A percentile compares a stretch with the other conserved stretches of the same genome.
These are phyloP conservation scores for Stratiomys singularior DNA, from an alignment of 2,888 invertebrate species.

Conservation along the genomic window DNA sequence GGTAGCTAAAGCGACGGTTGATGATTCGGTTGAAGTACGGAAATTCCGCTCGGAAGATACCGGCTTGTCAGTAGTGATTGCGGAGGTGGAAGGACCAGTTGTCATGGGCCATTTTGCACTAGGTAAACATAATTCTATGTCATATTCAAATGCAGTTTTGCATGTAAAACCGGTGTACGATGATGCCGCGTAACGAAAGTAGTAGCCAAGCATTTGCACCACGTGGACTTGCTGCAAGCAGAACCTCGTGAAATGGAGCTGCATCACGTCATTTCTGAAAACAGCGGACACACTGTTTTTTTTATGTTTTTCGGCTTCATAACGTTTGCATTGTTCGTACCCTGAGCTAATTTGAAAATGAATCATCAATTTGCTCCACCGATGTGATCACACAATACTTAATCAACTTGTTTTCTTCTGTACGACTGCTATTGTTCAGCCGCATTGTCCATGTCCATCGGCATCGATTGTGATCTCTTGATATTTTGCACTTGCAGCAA, in stretches of 20 bases:
- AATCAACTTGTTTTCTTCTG: too few species aligned
- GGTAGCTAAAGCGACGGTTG: slow-evolving; percentile 70
- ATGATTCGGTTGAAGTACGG: slow-evolving; percentile 78
- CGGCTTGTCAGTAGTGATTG: slow-evolving; percentile 83
- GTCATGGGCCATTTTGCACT: slow-evolving; percentile 89
- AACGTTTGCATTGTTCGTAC: neutral
- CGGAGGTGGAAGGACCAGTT: slow-evolving; percentile 89
- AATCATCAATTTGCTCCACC: neutral
- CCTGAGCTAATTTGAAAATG: neutral
- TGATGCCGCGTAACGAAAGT: neutral
- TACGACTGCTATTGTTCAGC: too few species aligned
- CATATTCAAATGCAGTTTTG: neutral
- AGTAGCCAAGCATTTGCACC: neutral
- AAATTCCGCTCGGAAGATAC: slow-evolving; percentile 84
- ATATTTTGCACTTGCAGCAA: slow-evolving; percentile 69
- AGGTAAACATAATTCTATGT: slow-evolving; percentile 69
- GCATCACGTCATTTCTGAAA: neutral
- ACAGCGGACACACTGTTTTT: neutral
- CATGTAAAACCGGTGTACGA: neutral
- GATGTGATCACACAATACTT: neutral
- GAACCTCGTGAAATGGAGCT: neutral
- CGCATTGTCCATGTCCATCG: neutral
- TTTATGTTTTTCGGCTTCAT: neutral
- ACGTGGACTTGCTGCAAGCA: neutral
- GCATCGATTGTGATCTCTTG: slow-evolving; percentile 23